Percentiles rank a stretch among this genome's conserved stretches.
Conservation (phyloP, 2,797 vertebrate genomes). For the Sebastes oblongus region DNA sequence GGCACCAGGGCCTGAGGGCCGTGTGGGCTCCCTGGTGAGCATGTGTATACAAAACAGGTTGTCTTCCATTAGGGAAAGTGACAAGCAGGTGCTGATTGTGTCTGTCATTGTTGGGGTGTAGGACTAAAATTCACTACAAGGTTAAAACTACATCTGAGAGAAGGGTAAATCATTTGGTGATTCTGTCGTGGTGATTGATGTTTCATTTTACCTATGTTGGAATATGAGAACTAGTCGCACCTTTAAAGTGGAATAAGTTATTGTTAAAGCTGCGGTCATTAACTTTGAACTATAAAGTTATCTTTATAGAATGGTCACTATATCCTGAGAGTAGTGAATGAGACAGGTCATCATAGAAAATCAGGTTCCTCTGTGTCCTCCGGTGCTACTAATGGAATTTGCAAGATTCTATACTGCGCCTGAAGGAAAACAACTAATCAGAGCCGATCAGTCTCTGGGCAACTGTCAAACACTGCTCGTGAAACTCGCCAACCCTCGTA, state of each 20-base stretch:
- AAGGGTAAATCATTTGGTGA: background rate
- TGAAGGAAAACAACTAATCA: no score
- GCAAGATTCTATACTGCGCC: no score
- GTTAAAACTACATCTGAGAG: background rate
- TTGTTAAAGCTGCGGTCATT: no score
- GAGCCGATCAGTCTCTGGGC: no score
- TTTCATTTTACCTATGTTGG: background rate
- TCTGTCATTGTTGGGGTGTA: background rate
- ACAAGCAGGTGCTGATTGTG: conserved; percentile 13
- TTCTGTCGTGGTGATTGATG: background rate
- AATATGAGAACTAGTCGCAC: background rate
- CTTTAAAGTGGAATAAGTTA: background rate
- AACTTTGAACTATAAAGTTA: no score
- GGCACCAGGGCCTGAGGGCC: conserved; percentile 52
- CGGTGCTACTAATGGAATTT: no score
- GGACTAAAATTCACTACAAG: background rate
- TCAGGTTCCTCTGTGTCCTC: no score
- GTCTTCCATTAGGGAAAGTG: conserved; percentile 46
- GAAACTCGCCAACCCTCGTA: no score
- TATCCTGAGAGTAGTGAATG: no score
- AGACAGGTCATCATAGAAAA: no score
- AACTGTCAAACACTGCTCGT: no score
- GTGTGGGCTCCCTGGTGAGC: conserved; percentile 56
- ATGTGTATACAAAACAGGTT: conserved; percentile 67
- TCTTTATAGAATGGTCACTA: no score